Conservation (phyloP, 2,888 invertebrate genomes). For the Pristionchus japonicus region DNA sequence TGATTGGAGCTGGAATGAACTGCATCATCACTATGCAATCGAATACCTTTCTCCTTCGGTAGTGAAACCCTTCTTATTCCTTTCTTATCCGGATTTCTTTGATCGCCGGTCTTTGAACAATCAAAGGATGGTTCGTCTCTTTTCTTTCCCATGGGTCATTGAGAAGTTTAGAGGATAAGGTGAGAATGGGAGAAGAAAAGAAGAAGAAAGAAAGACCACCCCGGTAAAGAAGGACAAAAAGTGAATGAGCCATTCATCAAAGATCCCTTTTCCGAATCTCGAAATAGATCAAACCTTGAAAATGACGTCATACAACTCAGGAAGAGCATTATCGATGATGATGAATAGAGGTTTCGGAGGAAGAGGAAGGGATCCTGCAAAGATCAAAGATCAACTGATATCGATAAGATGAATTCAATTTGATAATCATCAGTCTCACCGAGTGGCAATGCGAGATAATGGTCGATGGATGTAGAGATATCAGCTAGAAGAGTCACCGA, state of each 20-base stretch:
- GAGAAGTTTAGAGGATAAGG: constrained; percentile 12
- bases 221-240: neutral
- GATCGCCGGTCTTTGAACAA: neutral
- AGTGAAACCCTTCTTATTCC: neutral
- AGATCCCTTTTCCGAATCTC: neutral
- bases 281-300: constrained; percentile 15
- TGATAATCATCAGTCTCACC: neutral
- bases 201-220: constrained; percentile 10
- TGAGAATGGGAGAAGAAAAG: constrained; percentile 1
- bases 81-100: constrained; percentile 3
- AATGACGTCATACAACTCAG: constrained; percentile 19
- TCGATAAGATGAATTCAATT: neutral
- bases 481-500: constrained; percentile 60
- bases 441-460: constrained; percentile 57
- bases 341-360: constrained; percentile 56
- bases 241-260: neutral
- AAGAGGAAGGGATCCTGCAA: constrained; percentile 53
- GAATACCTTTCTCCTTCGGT: neutral
- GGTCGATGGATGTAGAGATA: constrained; percentile 52
- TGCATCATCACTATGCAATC: neutral
- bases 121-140: constrained; percentile 8
- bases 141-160: constrained; percentile 35
- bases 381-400: neutral
- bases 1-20: constrained; percentile 42
- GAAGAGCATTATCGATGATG: constrained; percentile 54